Conservation (phyloP, 2,797 vertebrate genomes). For the Alfaro cultratus region DNA sequence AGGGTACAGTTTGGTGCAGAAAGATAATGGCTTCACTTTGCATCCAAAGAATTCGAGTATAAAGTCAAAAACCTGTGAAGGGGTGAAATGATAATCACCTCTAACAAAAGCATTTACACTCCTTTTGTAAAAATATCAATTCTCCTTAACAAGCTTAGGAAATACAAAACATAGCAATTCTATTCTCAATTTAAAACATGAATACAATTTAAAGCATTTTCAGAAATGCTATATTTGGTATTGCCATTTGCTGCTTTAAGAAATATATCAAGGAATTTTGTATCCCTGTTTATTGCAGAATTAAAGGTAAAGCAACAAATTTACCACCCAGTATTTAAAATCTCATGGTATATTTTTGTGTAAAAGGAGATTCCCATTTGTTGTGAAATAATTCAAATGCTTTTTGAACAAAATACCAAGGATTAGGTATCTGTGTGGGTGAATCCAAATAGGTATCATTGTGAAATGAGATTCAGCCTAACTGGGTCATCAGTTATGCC, state of each 20-base stretch:
- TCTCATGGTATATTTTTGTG: background rate
- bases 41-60: background rate
- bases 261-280: background rate
- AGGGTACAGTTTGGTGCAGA: background rate
- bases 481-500: background rate
- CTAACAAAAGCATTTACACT: background rate
- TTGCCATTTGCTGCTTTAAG: background rate
- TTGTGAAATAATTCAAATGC: background rate
- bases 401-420: background rate
- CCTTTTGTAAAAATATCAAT: background rate
- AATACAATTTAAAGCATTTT: background rate
- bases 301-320: background rate
- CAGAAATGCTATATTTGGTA: background rate
- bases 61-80: background rate
- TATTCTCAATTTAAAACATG: background rate
- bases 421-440: background rate
- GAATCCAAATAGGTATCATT: background rate
- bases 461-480: background rate
- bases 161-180: background rate
- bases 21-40: background rate
- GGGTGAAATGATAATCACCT: background rate
- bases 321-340: no score
- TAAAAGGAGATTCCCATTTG: background rate
- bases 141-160: background rate
- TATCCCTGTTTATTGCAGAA: background rate